Conservation (phyloP, 1,140 invertebrate genomes). For the Nylanderia fulva region DNA sequence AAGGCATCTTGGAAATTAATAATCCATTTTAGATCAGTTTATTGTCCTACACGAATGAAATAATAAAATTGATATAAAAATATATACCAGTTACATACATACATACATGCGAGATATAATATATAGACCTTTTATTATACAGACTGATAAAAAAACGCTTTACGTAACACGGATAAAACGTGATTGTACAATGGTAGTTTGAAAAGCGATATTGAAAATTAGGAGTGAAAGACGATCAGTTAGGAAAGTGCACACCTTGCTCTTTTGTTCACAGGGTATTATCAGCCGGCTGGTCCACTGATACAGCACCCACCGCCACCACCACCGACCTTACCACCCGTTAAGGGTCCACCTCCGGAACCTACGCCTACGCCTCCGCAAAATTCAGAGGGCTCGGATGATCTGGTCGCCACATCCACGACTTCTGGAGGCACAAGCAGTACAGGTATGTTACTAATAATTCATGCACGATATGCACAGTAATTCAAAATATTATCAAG, state of each 20-base stretch:
- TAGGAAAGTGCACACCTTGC: constrained; percentile 43
- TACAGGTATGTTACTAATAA: constrained; percentile 74
- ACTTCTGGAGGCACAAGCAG: constrained; percentile 85
- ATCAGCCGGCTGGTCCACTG: constrained; percentile 94
- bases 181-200: constrained; percentile 6
- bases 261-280: constrained; percentile 90
- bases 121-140: neutral
- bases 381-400: constrained; percentile 85
- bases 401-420: constrained; percentile 83
- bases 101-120: neutral
- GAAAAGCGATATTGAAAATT: constrained; percentile 56
- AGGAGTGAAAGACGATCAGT: constrained; percentile 36
- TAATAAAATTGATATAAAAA: neutral
- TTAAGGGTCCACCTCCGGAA: constrained; percentile 85
- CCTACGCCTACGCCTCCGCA: constrained; percentile 86
- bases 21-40: neutral
- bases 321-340: constrained; percentile 84
- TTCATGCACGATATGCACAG: neutral
- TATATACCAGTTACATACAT: neutral
- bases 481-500: neutral
- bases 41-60: neutral
- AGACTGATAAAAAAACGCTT: neutral
- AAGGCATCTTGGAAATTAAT: neutral
- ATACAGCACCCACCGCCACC: constrained; percentile 88
- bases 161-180: neutral